Evolutionary conservation across 2,113 vertebrate genomes (phyloP), one percentile per base, ranked within the genome.

Genomic region (Zosterops japonicus): DNA sequence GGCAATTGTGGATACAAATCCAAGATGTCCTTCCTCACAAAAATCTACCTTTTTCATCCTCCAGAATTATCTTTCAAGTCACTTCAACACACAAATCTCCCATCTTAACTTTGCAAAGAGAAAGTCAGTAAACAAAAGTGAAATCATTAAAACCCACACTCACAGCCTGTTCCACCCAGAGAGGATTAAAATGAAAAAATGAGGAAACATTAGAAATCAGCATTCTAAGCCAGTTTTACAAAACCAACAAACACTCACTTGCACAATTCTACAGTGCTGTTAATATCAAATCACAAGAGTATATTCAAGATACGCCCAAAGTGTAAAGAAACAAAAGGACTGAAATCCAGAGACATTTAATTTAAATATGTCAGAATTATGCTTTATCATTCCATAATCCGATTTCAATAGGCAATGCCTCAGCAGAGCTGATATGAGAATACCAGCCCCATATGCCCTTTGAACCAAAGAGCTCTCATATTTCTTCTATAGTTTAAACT

Each of bases 361-460:
- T 93, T 94, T 80, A 75, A 84, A 83, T 67, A 77, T 0, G 0
- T 60, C 68, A 90, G 49, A 93, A 86, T 21, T 24, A 70, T 42
- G n/a, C 72, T 78, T 93, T 92, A 63, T 92, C 90, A 94, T 83
- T 77, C 56, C 60, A 90, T 81, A 94, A 88, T 92, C 79, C 68
- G 77, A 70, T 86, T 94, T 90, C 90, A 87, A 67, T 22, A 65
- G 41, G 59, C 35, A 80, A 83, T 81, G 94, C 39, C 68, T 71
- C 83, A 44, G 52, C 41, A 69, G 60, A 83, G 76, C 72, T 49
- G 41, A 65, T 64, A 78, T 7, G 23, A 36, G 71, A 94, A 80
- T 27, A 77, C 21, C 76, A 82, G 33, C 72, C 56, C 41, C 88
- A 49, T 1, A 2, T 49, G 92, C 49, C 83, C 79, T 96, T 69